phyloP scores from a whole-genome alignment of 2,888 invertebrate genomes.

The Polylopha cassiicola region DNA sequence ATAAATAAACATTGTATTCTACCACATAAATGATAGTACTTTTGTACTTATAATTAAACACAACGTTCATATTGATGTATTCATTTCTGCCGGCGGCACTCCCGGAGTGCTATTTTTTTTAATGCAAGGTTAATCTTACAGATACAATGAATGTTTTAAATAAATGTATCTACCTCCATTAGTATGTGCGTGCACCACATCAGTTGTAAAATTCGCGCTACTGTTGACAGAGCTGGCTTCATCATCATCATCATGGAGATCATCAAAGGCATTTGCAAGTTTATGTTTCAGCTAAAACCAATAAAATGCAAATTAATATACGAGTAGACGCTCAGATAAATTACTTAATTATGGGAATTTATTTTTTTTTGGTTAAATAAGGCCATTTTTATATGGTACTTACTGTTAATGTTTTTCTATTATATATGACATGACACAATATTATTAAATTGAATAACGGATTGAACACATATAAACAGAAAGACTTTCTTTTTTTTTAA shows the following conservation, averaged over 20 bases:
- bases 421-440: background rate
- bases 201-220: slow-evolving; percentile 67
- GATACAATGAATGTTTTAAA: background rate
- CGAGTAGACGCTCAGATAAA: slow-evolving; percentile 5
- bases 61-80: no score
- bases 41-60: no score
- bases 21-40: no score
- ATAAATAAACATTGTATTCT: no score
- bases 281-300: slow-evolving; percentile 79
- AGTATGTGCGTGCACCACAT: slow-evolving; percentile 47
- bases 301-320: slow-evolving; percentile 22
- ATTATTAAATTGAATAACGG: no score
- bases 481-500: no score
- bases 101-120: no score
- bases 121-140: no score
- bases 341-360: background rate
- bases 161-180: slow-evolving; percentile 48
- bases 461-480: no score
- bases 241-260: slow-evolving; percentile 81
- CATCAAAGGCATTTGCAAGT: slow-evolving; percentile 82
- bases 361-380: no score
- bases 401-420: background rate
- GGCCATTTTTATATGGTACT: no score
- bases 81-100: no score
- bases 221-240: slow-evolving; percentile 80